Evolutionary conservation across 2,888 invertebrate species (phyloP), one percentile per base, ranked within the genome.

Genomic region (Zhuqinia jingwanae): DNA sequence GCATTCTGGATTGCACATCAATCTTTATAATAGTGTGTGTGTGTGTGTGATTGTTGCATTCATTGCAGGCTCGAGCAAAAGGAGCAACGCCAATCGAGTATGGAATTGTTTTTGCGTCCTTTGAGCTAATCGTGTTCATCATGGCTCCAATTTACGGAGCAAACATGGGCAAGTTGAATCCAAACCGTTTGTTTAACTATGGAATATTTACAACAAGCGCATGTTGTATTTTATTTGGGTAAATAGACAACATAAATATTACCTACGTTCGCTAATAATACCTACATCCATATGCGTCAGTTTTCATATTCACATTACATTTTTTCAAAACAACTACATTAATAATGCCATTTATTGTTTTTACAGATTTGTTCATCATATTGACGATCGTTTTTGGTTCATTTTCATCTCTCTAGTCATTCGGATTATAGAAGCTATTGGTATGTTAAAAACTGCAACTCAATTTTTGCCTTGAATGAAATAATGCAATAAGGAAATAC

Each of bases 201-300:
- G 97, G 97, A 0, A 96, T 97, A 82, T 94, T 96, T 88, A 96
- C 96, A 0, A 96, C 96, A 0, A 96, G 96, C 60, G 94, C 96
- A 27, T 96, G 96, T 90, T 96, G 96, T 80, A 96, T 97, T 91
- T 92, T 97, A 20, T 96, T 96, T 92, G 96, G 96, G 95, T 96
- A 93, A 93, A 68, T 50, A 30, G 13, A 77, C 30, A 13, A 17
- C 45, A 47, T n/a, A 6, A 8, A 20, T 17, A 45, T 50, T 45
- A 36, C n/a, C 5, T 42, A 8, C 11, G 5, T 42, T 11, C 11
- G 42, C 2, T 15, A 47, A 17, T 3, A 45, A 47, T n/a, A 3
- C 6, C 22, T 76, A n/a, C 6, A 22, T 27, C 68, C 63, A n/a
- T n/a, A n/a, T n/a, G n/a, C n/a, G n/a, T n/a, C n/a, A n/a, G n/a